phyloP scores from a whole-genome alignment of 2,113 vertebrate genomes.

The Oreochromis aureus region DNA sequence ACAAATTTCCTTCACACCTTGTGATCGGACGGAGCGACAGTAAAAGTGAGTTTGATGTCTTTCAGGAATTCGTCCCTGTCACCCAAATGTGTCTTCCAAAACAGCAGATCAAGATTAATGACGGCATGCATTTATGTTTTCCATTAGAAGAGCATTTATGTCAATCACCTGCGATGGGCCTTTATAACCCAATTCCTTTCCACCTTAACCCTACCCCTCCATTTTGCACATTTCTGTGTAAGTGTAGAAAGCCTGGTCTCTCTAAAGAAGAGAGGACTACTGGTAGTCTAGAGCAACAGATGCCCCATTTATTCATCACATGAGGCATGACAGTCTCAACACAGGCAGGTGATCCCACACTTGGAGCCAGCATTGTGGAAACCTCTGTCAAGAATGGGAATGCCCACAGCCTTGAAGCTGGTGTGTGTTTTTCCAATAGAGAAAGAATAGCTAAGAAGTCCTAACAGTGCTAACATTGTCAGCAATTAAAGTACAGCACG shows the following conservation, averaged over 20 bases:
- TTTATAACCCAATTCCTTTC: background rate
- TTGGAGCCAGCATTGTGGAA: background rate
- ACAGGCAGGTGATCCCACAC: background rate
- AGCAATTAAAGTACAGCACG: background rate
- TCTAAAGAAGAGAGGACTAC: background rate
- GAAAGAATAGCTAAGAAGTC: background rate
- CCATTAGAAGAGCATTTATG: background rate
- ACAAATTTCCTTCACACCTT: slow-evolving; percentile 16
- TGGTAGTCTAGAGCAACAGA: background rate
- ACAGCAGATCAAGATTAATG: slow-evolving; percentile 1
- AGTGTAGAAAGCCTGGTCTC: background rate
- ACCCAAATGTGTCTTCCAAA: background rate
- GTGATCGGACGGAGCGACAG: background rate
- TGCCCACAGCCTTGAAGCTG: background rate
- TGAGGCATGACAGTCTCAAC: background rate
- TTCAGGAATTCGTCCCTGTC: background rate
- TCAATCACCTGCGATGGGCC: background rate
- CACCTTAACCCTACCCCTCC: background rate
- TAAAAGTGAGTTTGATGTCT: slow-evolving; percentile 18
- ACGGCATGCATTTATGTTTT: background rate
- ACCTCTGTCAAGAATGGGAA: background rate
- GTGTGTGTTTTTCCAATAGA: background rate
- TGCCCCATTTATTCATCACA: background rate
- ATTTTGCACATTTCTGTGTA: background rate
- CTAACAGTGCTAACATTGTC: background rate